phyloP scores from a whole-genome alignment of 2,797 vertebrate species.

The Syngnathus acus region DNA sequence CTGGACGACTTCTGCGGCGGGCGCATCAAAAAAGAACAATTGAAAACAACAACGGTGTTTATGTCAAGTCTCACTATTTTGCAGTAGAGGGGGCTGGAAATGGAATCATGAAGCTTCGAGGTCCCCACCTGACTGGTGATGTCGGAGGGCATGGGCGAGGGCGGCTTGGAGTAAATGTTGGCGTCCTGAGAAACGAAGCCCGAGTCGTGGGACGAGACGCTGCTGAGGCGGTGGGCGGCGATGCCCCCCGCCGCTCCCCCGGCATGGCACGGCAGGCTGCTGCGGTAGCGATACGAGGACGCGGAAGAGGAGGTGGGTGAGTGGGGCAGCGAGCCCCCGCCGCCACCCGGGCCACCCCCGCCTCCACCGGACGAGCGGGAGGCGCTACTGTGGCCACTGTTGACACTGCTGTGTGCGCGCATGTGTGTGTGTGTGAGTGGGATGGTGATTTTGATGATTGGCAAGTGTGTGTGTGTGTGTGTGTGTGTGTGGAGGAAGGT shows the following conservation, averaged over 20 bases:
- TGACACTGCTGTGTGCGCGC: constrained; percentile 74
- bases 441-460: neutral
- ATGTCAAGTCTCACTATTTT: no score
- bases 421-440: neutral
- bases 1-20: constrained; percentile 89
- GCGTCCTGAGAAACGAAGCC: constrained; percentile 96
- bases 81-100: neutral
- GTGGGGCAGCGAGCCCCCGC: constrained; percentile 80
- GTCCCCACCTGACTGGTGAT: constrained; percentile 87
- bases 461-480: neutral
- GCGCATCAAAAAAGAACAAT: neutral
- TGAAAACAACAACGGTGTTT: no score
- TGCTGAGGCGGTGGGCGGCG: constrained; percentile 86
- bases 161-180: constrained; percentile 89
- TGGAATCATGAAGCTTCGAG: no score
- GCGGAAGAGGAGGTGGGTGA: constrained; percentile 83
- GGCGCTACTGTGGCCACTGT: constrained; percentile 86
- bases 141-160: constrained; percentile 97
- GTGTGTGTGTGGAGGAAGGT: neutral
- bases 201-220: constrained; percentile 93
- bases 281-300: constrained; percentile 86
- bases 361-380: constrained; percentile 78
- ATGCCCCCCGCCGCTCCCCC: constrained; percentile 53
- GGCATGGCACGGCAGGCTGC: constrained; percentile 84
- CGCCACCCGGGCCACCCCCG: constrained; percentile 32